phyloP scores from a whole-genome alignment of 2,797 vertebrate genomes.

The Schizopygopsis pylzovi region DNA sequence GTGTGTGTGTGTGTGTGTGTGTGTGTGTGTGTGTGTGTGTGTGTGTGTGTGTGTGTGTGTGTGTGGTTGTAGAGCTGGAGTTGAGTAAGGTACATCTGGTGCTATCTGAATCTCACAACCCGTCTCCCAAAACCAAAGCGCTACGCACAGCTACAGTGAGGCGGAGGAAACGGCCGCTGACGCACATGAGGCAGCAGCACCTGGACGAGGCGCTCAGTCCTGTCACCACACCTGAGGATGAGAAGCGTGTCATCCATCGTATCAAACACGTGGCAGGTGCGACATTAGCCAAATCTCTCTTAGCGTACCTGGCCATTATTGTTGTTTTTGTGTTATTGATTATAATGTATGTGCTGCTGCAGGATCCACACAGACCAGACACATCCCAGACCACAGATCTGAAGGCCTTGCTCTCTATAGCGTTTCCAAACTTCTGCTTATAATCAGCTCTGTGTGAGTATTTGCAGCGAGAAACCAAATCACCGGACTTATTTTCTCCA shows the following conservation, averaged over 20 bases:
- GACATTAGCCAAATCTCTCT: not conserved
- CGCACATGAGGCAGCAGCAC: constrained; percentile 88
- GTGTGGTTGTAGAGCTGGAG: constrained; percentile 76
- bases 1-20: constrained; percentile 11
- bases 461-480: not conserved
- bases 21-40: constrained; percentile 10
- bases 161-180: constrained; percentile 87
- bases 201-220: constrained; percentile 93
- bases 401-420: constrained; percentile 89
- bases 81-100: constrained; percentile 89
- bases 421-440: constrained; percentile 93
- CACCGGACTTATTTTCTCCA: not conserved
- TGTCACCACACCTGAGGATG: constrained; percentile 89
- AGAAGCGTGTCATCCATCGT: constrained; percentile 89
- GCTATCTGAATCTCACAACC: constrained; percentile 85
- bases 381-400: constrained; percentile 85
- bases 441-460: constrained; percentile 97
- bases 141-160: constrained; percentile 83
- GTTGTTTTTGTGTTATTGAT: not conserved
- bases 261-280: constrained; percentile 95
- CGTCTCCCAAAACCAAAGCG: constrained; percentile 91
- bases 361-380: constrained; percentile 98
- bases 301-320: not conserved
- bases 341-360: not conserved
- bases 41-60: constrained; percentile 10